Evolutionary conservation across 2,888 invertebrate species (phyloP).

Genomic region (Amorpha juglandis): DNA sequence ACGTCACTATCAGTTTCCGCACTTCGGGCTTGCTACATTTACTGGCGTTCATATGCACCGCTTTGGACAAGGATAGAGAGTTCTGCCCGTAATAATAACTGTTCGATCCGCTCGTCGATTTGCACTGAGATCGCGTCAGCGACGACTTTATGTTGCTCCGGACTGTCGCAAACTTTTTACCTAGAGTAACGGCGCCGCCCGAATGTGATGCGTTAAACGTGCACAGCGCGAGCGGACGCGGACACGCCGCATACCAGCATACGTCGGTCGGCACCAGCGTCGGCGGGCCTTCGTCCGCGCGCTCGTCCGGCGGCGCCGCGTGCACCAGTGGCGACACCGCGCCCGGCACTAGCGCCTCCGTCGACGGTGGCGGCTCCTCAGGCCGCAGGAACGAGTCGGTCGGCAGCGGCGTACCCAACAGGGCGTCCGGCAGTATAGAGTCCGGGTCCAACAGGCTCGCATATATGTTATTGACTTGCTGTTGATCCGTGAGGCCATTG

Average conservation of each 20-base stretch:
- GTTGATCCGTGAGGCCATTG: constrained; percentile 69
- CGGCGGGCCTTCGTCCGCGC: constrained; percentile 54
- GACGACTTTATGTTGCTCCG: constrained; percentile 79
- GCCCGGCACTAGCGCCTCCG: constrained; percentile 57
- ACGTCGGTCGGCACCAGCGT: constrained; percentile 66
- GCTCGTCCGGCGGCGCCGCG: constrained; percentile 45
- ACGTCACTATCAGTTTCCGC: constrained; percentile 79
- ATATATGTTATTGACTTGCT: constrained; percentile 75
- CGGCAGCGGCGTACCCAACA: constrained; percentile 65
- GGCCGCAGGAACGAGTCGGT: constrained; percentile 56
- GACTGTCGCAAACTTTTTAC: constrained; percentile 78
- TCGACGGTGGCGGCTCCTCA: constrained; percentile 60
- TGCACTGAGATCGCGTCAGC: constrained; percentile 68
- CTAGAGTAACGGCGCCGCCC: constrained; percentile 82
- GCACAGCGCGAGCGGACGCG: constrained; percentile 85
- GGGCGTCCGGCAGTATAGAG: constrained; percentile 65
- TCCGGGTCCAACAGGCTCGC: constrained; percentile 68
- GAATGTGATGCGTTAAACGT: constrained; percentile 84
- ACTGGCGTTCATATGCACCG: constrained; percentile 73
- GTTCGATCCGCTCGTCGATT: constrained; percentile 61
- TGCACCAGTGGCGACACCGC: constrained; percentile 48
- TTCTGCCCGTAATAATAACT: constrained; percentile 70
- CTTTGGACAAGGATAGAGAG: constrained; percentile 69
- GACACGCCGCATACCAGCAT: constrained; percentile 82
- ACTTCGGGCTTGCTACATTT: constrained; percentile 78